Conservation (phyloP, 30 jellyfish, hydroid and myxozoan genomes). For the Aurelia sp. region DNA sequence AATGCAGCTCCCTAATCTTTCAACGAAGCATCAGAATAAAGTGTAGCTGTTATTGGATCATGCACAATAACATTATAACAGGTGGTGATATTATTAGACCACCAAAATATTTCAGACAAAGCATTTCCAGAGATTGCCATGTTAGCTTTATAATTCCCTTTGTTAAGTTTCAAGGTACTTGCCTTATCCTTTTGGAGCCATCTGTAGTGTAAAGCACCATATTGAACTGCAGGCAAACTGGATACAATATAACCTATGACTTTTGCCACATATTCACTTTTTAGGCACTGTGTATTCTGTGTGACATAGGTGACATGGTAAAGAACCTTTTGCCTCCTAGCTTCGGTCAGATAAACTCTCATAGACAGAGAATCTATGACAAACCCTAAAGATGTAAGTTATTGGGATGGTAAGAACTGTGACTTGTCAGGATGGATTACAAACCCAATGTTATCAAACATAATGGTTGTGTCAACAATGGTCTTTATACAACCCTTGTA, state of each 20-base stretch:
- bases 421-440: slow-evolving; percentile 6
- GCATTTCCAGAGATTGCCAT: too few species aligned
- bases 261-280: neutral
- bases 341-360: neutral
- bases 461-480: neutral
- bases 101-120: too few species aligned
- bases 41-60: too few species aligned
- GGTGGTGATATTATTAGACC: too few species aligned
- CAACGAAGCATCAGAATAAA: too few species aligned
- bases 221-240: neutral
- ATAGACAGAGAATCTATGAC: neutral
- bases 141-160: too few species aligned
- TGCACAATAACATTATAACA: too few species aligned
- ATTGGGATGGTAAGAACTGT: neutral
- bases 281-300: neutral
- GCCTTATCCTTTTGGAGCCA: neutral
- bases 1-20: too few species aligned
- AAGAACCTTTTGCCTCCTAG: neutral
- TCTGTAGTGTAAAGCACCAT: neutral
- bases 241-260: slow-evolving; percentile 9
- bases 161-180: neutral
- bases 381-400: neutral
- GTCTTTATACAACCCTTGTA: neutral
- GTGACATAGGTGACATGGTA: neutral
- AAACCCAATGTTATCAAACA: slow-evolving; percentile 10